Evolutionary conservation across 2,113 vertebrate genomes (phyloP), one percentile per base, ranked within the genome.

Genomic region (Emydura subglobosa): DNA sequence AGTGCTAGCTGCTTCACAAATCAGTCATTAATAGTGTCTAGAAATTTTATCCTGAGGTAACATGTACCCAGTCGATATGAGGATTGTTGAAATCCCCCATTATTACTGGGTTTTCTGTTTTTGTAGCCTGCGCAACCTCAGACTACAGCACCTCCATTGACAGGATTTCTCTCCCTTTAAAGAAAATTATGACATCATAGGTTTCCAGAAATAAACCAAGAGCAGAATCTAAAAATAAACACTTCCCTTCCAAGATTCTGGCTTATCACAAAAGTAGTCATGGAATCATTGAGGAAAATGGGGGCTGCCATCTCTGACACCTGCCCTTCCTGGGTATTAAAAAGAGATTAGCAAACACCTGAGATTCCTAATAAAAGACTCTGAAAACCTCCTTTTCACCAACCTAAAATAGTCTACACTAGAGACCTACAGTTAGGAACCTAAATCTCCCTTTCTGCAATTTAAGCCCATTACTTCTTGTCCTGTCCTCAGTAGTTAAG

Each of bases 241-340:
- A 76, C 44, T 14, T 68, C 82, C 39, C 86, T 89, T 61, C 31
- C 79, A 83, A 55, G 78, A 24, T 86, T 72, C 34, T 80, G 17
- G 0, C 25, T 91, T 91, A 59, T 86, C 22, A 39, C 0, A 0
- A 0, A 3, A 6, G 1, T 53, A 59, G 57, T 84, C 76, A 3
- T 42, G 57, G 79, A 61, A 88, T 68, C 21, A 31, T 61, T 31
- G 29, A 61, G 13, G 89, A 49, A 29, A 84, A 4, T 83, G 51
- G 2, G 27, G 59, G 29, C 29, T 61, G 59, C 29, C 27, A 31
- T 31, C 55, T 61, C 55, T 51, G 84, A 6, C 61, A 72, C 53
- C 47, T 90, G 42, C 74, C 91, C 21, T 53, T n/a, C 34, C 4
- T 24, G 49, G 11, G 12, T 61, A 61, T 61, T 61, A 61, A 61